phyloP scores from a whole-genome alignment of 2,113 vertebrate genomes.

The Galbula dea region DNA sequence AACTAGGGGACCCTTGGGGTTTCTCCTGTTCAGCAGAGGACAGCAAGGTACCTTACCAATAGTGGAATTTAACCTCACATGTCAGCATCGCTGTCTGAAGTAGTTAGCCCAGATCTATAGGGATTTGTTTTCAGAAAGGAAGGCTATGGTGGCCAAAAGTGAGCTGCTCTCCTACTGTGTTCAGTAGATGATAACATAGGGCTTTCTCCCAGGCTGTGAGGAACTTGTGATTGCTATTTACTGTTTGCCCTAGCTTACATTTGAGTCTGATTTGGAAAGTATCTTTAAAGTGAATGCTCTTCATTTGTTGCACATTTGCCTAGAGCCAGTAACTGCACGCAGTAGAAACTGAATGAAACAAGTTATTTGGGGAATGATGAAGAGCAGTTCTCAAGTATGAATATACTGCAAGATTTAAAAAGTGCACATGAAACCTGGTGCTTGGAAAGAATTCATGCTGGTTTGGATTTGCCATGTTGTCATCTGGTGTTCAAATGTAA shows the following conservation, averaged over 20 bases:
- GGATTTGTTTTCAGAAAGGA: neutral
- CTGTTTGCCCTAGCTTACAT: neutral
- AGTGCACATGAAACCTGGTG: neutral
- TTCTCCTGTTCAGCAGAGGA: neutral
- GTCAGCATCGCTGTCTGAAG: neutral
- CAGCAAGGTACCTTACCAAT: neutral
- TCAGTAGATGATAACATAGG: accelerated
- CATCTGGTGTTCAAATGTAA: neutral
- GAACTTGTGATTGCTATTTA: neutral
- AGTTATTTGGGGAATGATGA: neutral
- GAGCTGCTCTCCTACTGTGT: neutral
- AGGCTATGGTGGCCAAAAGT: neutral
- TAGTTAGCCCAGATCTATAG: neutral
- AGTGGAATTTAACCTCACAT: accelerated
- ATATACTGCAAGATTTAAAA: neutral
- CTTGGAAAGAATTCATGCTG: neutral
- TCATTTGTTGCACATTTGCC: neutral
- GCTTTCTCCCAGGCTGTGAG: neutral
- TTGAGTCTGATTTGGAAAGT: neutral
- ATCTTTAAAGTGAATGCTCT: neutral
- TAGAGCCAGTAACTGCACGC: neutral
- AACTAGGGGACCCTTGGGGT: neutral
- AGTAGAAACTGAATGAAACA: neutral
- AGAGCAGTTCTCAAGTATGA: neutral
- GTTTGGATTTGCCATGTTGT: neutral